A percentile compares a stretch with the other conserved stretches of the same genome.
Conservation (phyloP, 2,113 vertebrate species). For the Protobothrops flavoviridis region DNA sequence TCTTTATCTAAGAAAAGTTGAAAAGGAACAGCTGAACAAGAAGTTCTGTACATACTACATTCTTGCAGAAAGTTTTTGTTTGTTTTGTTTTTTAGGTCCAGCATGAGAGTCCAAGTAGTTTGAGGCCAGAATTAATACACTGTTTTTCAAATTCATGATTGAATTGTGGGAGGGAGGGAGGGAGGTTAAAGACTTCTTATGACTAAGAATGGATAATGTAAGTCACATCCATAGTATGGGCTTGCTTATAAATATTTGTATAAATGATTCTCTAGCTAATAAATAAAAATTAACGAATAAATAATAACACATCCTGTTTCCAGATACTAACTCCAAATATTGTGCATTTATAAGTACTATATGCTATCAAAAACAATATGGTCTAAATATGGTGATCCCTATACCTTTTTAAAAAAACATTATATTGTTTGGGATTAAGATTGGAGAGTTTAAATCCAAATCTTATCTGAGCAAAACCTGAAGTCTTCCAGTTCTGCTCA, state of each 20-base stretch:
- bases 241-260: neutral
- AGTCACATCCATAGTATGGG: neutral
- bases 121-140: neutral
- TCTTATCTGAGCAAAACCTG: neutral
- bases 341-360: neutral
- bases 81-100: neutral
- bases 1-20: constrained; percentile 26
- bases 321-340: neutral
- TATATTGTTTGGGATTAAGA: neutral
- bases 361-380: neutral
- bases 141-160: neutral
- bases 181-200: neutral
- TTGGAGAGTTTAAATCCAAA: neutral
- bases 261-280: neutral
- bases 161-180: neutral
- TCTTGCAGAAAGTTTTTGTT: neutral
- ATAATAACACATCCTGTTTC: neutral
- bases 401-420: neutral
- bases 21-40: constrained; percentile 4
- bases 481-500: neutral
- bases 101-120: neutral
- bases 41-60: neutral
- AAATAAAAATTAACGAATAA: neutral
- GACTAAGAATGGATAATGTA: neutral
- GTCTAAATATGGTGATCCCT: neutral